Evolutionary conservation across 2,888 invertebrate genomes (phyloP), one percentile per base, ranked within the genome.

Genomic region (Pseudococcus jackbeardsleyi): DNA sequence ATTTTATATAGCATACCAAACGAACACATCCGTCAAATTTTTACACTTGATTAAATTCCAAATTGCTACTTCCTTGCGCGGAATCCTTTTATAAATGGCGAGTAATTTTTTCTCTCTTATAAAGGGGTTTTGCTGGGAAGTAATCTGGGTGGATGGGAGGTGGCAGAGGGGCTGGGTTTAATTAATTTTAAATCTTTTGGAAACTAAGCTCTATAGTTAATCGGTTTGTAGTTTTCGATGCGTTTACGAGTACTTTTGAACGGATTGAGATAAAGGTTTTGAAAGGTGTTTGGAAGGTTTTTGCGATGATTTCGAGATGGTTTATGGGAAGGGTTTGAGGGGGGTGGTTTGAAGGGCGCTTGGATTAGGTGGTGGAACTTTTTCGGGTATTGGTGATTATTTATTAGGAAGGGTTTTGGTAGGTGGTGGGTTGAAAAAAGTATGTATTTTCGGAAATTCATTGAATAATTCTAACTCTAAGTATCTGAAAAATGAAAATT

Each of bases 1-100:
- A 72, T 33, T 72, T 33, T 33, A 33, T 33, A 33, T 33, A 33
- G 26, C 26, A 72, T 33, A 72, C 68, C 22, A 72, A 33, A 72
- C 68, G n/a, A 72, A 72, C 15, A 72, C 68, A 72, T 72, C 68
- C 68, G 68, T 72, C 68, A 72, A 72, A 26, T 72, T 72, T 72
- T 72, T 33, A 72, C 68, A 15, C 68, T 33, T 72, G 68, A 72
- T 72, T 72, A 72, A 72, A 72, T 72, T 72, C 26, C 33, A 72
- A 72, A 72, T 72, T 72, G 68, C 26, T 72, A 72, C 33, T 72
- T 72, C 68, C 68, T 33, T 72, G 1, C 33, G 59, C 33, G 59
- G 59, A 59, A n/a, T 59, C 19, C 68, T 11, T 33, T 72, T 72
- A 0, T 26, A 72, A 22, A 72, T 33, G 68, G 33, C 12, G 12